A percentile compares a stretch with the other conserved stretches of the same genome.
Evolutionary conservation across 1,140 invertebrate species (phyloP).

Genomic region (Trichonephila clavata): DNA sequence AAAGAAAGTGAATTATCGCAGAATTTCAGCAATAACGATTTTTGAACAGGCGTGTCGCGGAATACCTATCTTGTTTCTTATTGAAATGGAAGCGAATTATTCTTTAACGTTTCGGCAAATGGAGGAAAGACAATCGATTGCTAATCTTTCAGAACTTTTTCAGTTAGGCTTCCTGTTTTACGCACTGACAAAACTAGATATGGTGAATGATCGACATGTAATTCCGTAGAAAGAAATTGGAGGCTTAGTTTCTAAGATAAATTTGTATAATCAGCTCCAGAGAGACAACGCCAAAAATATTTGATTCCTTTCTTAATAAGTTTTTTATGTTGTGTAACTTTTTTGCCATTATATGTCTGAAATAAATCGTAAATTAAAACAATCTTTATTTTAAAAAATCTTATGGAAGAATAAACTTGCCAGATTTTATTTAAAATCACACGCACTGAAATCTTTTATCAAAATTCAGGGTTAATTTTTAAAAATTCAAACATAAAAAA

Average conservation of each 20-base stretch:
- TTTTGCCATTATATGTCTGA: no score
- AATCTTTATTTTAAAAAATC: no score
- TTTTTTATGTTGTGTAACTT: no score
- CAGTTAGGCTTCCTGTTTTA: not conserved
- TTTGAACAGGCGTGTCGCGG: constrained; percentile 13
- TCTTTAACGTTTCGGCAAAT: constrained; percentile 35
- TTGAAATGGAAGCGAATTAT: constrained; percentile 56
- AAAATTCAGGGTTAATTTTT: no score
- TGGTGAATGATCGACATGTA: not conserved
- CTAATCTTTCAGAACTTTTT: constrained; percentile 37
- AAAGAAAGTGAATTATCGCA: constrained; percentile 64
- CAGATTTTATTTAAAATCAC: no score
- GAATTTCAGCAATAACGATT: constrained; percentile 69
- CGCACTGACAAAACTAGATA: not conserved
- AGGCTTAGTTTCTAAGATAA: not conserved
- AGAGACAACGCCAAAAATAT: no score
- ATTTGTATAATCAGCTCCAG: no score
- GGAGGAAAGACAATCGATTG: constrained; percentile 11
- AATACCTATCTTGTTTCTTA: constrained; percentile 48
- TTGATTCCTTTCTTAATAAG: no score
- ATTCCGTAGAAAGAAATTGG: not conserved
- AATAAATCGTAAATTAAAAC: no score
- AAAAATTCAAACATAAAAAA: no score
- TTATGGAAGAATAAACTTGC: no score
- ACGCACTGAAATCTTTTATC: no score